Percentiles rank a stretch among this genome's conserved stretches.
phyloP scores from a whole-genome alignment of 1,140 invertebrate species.

The Pseudomyrmex dendroicus region DNA sequence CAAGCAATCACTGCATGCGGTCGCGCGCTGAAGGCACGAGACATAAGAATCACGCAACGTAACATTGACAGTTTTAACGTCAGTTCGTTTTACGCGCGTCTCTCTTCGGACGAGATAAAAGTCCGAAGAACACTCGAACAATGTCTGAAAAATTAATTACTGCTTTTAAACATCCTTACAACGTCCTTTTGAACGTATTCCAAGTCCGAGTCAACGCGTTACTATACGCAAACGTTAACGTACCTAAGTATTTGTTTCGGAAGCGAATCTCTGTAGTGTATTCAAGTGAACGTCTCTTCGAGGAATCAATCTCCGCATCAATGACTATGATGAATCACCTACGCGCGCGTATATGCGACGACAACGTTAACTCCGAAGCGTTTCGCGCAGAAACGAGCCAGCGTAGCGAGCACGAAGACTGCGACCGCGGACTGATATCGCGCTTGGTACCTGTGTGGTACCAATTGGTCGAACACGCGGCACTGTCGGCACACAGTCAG shows the following conservation, averaged over 20 bases:
- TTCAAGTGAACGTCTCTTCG: background rate
- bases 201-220: background rate
- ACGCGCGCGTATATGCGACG: background rate
- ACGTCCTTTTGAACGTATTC: background rate
- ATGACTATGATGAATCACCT: constrained; percentile 15
- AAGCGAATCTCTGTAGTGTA: background rate
- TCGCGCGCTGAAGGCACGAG: background rate
- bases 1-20: background rate
- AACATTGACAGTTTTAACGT: background rate
- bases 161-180: background rate
- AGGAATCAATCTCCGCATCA: background rate
- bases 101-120: background rate
- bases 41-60: background rate
- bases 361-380: background rate
- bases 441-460: constrained; percentile 62
- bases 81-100: background rate
- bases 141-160: background rate
- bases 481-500: constrained; percentile 59
- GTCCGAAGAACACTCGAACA: background rate
- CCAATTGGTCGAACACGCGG: constrained; percentile 65
- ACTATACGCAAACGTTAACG: background rate
- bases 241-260: constrained; percentile 22
- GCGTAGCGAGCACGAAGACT: background rate
- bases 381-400: background rate
- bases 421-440: constrained; percentile 45